Percentiles rank a stretch among this genome's conserved stretches.
These are phyloP conservation scores for Caenorhabditis remanei DNA, from an alignment of 1,140 invertebrate genomes.

Conservation along the genomic window DNA sequence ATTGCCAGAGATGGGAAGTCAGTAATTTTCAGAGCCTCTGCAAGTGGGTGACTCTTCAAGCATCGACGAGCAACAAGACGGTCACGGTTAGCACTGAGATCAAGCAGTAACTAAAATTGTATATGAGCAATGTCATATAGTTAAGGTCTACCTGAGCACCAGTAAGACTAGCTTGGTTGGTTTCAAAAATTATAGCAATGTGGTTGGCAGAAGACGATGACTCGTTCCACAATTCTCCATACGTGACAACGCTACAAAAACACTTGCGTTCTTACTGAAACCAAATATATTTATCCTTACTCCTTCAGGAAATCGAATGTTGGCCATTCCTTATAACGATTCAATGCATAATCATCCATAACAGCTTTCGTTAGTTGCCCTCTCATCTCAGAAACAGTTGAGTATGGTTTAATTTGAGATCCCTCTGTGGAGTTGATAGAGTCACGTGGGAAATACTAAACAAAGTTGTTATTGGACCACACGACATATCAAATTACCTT, in stretches of 20 bases:
- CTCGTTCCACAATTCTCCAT: slow-evolving; percentile 67
- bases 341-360: slow-evolving; percentile 71
- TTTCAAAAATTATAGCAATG: slow-evolving; percentile 68
- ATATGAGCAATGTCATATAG: not conserved
- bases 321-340: slow-evolving; percentile 76
- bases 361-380: slow-evolving; percentile 73
- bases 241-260: slow-evolving; percentile 64
- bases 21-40: slow-evolving; percentile 66
- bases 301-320: slow-evolving; percentile 73
- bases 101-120: slow-evolving; percentile 66
- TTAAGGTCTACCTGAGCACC: slow-evolving; percentile 63
- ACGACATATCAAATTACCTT: slow-evolving; percentile 60
- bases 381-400: slow-evolving; percentile 74
- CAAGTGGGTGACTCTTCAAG: slow-evolving; percentile 66
- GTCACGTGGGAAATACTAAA: slow-evolving; percentile 77
- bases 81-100: slow-evolving; percentile 63
- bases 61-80: slow-evolving; percentile 63
- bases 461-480: not conserved
- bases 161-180: slow-evolving; percentile 58
- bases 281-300: slow-evolving; percentile 45
- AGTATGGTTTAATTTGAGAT: slow-evolving; percentile 70
- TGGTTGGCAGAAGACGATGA: slow-evolving; percentile 57
- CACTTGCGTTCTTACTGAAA: not conserved
- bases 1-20: slow-evolving; percentile 69
- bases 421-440: slow-evolving; percentile 67